These are phyloP conservation scores for Epizoanthus stellaris DNA, from an alignment of 92 coral and sea anemone genomes.

Conservation along the genomic window DNA sequence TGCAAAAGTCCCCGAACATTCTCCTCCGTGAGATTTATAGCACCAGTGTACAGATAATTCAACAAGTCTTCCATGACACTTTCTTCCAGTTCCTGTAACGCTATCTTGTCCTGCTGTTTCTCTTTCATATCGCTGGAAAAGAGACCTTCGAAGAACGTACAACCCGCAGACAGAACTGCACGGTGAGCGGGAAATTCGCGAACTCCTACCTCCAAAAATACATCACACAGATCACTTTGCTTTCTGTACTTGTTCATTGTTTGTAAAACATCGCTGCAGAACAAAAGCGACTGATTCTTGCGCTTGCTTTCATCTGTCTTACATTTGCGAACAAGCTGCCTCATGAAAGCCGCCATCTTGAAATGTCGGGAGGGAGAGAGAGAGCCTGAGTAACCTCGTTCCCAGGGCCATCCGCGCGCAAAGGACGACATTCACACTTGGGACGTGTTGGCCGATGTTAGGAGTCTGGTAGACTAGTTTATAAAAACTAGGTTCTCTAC, in stretches of 20 bases:
- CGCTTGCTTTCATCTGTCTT: neutral
- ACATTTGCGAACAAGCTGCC: neutral
- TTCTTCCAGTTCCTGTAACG: constrained; percentile 20
- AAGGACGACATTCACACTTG: too few species aligned
- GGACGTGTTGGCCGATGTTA: too few species aligned
- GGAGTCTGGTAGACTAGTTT: too few species aligned
- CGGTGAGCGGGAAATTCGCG: constrained; percentile 19
- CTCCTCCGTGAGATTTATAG: neutral
- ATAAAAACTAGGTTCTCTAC: too few species aligned
- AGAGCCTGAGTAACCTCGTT: neutral
- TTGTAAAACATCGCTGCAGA: constrained; percentile 7
- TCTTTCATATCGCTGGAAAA: constrained; percentile 10
- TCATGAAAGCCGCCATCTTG: constrained; percentile 40
- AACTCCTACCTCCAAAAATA: constrained; percentile 11
- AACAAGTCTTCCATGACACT: constrained; percentile 7
- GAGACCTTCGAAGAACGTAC: constrained; percentile 13
- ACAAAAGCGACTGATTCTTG: neutral
- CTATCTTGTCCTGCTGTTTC: constrained; percentile 8
- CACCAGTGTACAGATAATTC: constrained; percentile 28
- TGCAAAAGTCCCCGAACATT: constrained; percentile 8
- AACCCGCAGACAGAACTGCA: constrained; percentile 12
- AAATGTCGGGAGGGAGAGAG: neutral
- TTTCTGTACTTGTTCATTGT: constrained; percentile 9
- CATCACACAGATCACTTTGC: constrained; percentile 18
- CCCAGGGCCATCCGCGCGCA: too few species aligned